Percentiles rank a stretch among this genome's conserved stretches.
These are phyloP conservation scores for Danio albolineatus DNA, from an alignment of 2,797 vertebrate species.

Conservation along the genomic window DNA sequence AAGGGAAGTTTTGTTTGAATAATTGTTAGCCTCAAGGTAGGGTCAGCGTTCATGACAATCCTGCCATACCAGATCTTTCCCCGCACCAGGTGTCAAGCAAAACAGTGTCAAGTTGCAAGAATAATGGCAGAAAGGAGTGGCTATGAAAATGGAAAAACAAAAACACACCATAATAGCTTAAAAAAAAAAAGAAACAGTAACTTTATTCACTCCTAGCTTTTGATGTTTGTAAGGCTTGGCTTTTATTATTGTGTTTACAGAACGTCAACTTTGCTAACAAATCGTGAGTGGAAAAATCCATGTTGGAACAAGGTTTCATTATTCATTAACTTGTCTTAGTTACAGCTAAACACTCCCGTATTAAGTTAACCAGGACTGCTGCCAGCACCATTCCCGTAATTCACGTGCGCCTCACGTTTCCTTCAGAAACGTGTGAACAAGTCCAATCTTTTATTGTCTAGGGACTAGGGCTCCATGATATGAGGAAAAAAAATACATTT, in stretches of 20 bases:
- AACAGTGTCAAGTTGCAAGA: slow-evolving; percentile 12
- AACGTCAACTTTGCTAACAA: not conserved
- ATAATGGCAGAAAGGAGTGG: not conserved
- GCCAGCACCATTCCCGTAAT: not conserved
- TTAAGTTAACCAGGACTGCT: not conserved
- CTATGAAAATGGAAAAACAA: not conserved
- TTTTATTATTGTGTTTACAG: not conserved
- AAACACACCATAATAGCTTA: not conserved
- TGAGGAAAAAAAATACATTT: too few species aligned
- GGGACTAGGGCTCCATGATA: too few species aligned
- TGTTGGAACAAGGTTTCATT: slow-evolving; percentile 28
- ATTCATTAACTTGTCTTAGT: slow-evolving; percentile 52
- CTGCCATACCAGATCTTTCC: not conserved
- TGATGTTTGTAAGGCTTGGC: not conserved
- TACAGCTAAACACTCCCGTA: slow-evolving; percentile 22
- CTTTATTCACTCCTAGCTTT: not conserved
- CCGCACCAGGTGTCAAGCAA: not conserved
- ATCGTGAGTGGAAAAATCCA: slow-evolving; percentile 26
- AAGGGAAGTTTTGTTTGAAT: not conserved
- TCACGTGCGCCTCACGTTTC: not conserved
- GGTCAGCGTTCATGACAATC: not conserved
- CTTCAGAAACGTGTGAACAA: not conserved
- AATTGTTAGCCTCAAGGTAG: not conserved
- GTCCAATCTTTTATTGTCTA: not conserved
- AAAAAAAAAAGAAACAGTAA: not conserved